phyloP scores from a whole-genome alignment of 92 coral and sea anemone genomes.

The Umimayanthus chanpuru region DNA sequence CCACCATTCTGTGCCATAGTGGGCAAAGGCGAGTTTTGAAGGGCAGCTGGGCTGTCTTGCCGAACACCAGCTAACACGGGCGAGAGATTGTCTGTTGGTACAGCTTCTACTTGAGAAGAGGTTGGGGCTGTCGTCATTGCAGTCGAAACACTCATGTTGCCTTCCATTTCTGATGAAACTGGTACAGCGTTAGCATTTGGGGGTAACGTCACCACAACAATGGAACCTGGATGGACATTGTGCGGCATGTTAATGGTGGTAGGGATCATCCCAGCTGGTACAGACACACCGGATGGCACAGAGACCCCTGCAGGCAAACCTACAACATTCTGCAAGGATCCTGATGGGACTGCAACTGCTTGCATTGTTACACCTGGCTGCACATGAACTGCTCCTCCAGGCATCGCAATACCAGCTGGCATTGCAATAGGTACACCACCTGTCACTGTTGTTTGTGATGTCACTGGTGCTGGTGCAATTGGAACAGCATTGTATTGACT shows the following conservation, averaged over 20 bases:
- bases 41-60: constrained; percentile 76
- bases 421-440: constrained; percentile 41
- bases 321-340: constrained; percentile 46
- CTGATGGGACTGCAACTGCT: constrained; percentile 71
- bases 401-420: constrained; percentile 52
- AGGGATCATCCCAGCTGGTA: constrained; percentile 57
- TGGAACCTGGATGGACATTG: constrained; percentile 52
- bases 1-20: constrained; percentile 92
- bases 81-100: constrained; percentile 59
- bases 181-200: constrained; percentile 79
- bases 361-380: constrained; percentile 71
- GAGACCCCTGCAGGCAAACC: constrained; percentile 71
- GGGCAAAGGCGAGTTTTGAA: constrained; percentile 82
- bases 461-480: constrained; percentile 79
- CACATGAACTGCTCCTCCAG: constrained; percentile 72
- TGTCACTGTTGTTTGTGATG: constrained; percentile 62
- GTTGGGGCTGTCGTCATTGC: constrained; percentile 63
- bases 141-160: constrained; percentile 60
- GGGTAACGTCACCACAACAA: constrained; percentile 84
- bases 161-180: constrained; percentile 66
- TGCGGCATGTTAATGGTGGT: constrained; percentile 62
- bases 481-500: constrained; percentile 77
- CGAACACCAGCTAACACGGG: constrained; percentile 70
- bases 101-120: constrained; percentile 61
- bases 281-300: constrained; percentile 53